A percentile compares a stretch with the other conserved stretches of the same genome.
Evolutionary conservation across 2,113 vertebrate genomes (phyloP).

Genomic region (Psophia crepitans): DNA sequence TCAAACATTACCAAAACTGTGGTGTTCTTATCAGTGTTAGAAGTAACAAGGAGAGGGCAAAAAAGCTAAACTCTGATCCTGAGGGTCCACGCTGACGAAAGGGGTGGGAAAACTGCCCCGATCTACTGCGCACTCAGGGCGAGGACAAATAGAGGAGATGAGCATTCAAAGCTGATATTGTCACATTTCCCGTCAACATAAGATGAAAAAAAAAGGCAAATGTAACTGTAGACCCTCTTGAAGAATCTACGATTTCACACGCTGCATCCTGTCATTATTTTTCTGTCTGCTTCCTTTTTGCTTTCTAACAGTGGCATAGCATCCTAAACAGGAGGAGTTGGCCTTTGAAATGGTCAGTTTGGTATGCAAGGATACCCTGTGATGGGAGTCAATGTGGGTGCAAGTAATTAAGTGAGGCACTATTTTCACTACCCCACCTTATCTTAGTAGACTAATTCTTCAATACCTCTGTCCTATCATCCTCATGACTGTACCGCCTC

Average conservation of each 20-base stretch:
- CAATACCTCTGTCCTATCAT: neutral
- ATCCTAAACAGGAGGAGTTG: neutral
- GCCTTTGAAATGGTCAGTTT: neutral
- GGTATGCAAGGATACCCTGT: neutral
- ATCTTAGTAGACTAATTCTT: neutral
- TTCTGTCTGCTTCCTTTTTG: neutral
- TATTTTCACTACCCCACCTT: neutral
- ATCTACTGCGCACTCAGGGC: neutral
- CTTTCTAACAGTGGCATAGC: neutral
- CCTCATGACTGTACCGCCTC: neutral
- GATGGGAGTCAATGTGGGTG: neutral
- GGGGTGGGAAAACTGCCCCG: neutral
- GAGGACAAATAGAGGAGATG: neutral
- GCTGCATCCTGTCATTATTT: neutral
- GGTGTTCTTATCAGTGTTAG: neutral
- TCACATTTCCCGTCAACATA: neutral
- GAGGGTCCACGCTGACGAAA: neutral
- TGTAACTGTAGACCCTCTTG: neutral
- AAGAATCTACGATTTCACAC: neutral
- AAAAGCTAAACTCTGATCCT: neutral
- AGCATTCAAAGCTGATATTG: neutral
- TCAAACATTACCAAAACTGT: neutral
- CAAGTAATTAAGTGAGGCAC: neutral
- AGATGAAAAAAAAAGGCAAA: neutral
- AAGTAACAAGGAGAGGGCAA: neutral